Percentiles rank a stretch among this genome's conserved stretches.
Evolutionary conservation across 2,113 vertebrate genomes (phyloP).

Genomic region (Tetrao urogallus): DNA sequence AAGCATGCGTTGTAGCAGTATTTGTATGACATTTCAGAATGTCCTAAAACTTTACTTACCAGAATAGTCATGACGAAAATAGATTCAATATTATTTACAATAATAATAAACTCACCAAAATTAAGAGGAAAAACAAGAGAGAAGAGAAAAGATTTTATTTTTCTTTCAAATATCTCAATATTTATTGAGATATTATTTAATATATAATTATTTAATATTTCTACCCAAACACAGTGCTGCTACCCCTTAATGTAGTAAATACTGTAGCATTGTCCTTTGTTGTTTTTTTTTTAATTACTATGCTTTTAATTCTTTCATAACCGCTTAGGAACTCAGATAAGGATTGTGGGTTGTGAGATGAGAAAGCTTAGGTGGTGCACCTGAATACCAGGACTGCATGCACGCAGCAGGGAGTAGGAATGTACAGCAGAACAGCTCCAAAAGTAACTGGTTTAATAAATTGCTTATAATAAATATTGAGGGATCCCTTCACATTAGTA

Average conservation of each 20-base stretch:
- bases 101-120: neutral
- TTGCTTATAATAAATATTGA: neutral
- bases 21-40: neutral
- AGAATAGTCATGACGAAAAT: neutral
- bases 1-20: neutral
- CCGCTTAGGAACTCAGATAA: neutral
- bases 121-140: neutral
- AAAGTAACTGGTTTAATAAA: neutral
- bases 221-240: neutral
- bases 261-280: neutral
- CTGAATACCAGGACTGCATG: neutral
- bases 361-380: neutral
- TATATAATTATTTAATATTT: neutral
- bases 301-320: neutral
- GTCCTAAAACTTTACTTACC: neutral
- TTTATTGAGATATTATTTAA: neutral
- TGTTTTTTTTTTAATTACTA: neutral
- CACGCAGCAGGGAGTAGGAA: neutral
- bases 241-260: neutral
- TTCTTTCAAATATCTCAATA: neutral
- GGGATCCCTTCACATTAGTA: neutral
- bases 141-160: neutral
- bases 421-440: neutral
- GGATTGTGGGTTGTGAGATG: neutral
- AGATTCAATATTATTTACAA: neutral